Conservation (phyloP, 2,113 vertebrate genomes). For the Craseonycteris thonglongyai region DNA sequence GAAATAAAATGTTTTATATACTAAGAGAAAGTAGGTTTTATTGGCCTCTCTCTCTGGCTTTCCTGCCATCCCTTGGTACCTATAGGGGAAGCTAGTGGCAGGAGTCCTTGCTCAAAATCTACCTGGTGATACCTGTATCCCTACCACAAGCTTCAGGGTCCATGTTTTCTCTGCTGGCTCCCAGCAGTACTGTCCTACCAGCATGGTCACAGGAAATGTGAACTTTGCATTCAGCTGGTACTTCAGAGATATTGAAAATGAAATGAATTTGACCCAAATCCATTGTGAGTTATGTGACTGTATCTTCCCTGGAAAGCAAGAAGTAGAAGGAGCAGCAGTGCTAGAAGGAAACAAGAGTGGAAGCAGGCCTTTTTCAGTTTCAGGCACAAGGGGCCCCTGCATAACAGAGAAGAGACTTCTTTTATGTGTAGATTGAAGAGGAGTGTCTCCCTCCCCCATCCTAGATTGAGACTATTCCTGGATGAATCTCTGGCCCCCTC, state of each 20-base stretch:
- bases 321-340: background rate
- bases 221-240: background rate
- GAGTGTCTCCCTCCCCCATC: background rate
- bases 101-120: background rate
- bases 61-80: background rate
- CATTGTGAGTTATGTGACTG: background rate
- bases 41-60: background rate
- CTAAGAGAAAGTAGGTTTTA: background rate
- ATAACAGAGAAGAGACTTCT: background rate
- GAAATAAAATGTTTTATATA: conserved; percentile 18
- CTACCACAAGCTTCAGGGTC: background rate
- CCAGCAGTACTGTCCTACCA: background rate
- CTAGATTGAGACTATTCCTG: background rate
- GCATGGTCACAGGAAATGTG: background rate
- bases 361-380: background rate
- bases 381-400: too few relatives aligned
- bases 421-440: background rate
- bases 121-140: background rate
- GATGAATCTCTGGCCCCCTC: background rate
- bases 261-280: background rate
- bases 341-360: background rate
- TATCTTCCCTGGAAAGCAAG: background rate
- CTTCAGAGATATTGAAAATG: background rate
- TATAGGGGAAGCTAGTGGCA: background rate
- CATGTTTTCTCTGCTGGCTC: background rate